Percentiles rank a stretch among this genome's conserved stretches.
These are phyloP conservation scores for Rugalucina vietnamica DNA, from an alignment of 2,888 invertebrate species.

Conservation along the genomic window DNA sequence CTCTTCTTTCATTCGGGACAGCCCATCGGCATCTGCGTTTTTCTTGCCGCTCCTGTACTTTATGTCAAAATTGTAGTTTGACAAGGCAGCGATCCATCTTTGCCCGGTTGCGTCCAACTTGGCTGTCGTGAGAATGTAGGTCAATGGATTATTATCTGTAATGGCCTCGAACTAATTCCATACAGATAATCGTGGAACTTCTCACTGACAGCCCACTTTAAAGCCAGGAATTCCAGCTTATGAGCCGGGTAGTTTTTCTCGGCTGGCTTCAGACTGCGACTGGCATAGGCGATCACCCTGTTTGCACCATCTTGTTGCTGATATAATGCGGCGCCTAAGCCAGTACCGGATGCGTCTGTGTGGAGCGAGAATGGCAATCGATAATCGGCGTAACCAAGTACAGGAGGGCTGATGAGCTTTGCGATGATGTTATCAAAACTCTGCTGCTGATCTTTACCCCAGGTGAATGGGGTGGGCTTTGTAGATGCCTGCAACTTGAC, in stretches of 20 bases:
- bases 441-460: slow-evolving; percentile 30
- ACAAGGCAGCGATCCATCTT: too few species aligned
- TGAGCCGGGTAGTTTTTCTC: too few species aligned
- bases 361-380: slow-evolving; percentile 28
- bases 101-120: too few species aligned
- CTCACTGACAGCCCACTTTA: slow-evolving; percentile 56
- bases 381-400: slow-evolving; percentile 51
- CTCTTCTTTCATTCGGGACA: too few species aligned
- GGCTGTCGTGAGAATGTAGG: too few species aligned
- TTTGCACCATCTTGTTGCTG: slow-evolving; percentile 22
- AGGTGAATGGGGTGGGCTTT: slow-evolving; percentile 24
- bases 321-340: background rate
- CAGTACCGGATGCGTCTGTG: slow-evolving; percentile 18
- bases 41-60: too few species aligned
- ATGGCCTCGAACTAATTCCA: slow-evolving; percentile 19
- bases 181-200: slow-evolving; percentile 52
- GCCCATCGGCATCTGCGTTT: too few species aligned
- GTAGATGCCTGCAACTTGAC: slow-evolving; percentile 24
- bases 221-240: too few species aligned
- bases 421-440: slow-evolving; percentile 40
- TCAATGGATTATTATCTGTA: too few species aligned
- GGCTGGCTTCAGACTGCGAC: too few species aligned
- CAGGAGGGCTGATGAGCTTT: slow-evolving; percentile 32
- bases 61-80: slow-evolving; percentile 41
- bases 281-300: slow-evolving; percentile 44